Conservation (phyloP, 37 sponge, comb jelly and placozoan species). For the Oscarella lobularis region DNA sequence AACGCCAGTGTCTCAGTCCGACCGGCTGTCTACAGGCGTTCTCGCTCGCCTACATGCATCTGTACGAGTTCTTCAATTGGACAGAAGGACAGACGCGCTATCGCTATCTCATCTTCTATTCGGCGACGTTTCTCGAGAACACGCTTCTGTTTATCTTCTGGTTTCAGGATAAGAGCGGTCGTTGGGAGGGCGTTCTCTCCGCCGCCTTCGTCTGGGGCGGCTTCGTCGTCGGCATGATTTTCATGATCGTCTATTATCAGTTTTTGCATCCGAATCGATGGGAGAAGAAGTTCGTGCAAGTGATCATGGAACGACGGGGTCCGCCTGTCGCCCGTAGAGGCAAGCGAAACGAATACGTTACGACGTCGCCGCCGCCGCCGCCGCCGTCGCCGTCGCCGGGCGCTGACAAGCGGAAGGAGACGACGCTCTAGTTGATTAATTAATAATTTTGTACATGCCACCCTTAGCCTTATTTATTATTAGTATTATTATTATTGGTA, state of each 20-base stretch:
- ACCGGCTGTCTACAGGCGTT: not conserved
- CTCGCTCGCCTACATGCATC: not conserved
- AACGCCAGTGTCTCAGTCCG: not conserved
- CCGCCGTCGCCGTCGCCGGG: no score
- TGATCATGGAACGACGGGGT: no score
- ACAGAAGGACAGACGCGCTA: not conserved
- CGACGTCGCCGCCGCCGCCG: no score
- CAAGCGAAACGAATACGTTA: no score
- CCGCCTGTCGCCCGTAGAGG: no score
- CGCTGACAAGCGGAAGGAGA: no score
- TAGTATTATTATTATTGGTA: no score
- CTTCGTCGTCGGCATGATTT: not conserved
- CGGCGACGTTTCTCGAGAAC: not conserved
- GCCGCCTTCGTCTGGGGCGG: not conserved
- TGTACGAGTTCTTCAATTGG: not conserved
- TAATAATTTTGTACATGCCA: no score
- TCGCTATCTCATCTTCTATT: not conserved
- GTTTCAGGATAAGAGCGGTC: not conserved
- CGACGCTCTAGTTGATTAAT: no score
- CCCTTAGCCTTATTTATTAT: no score
- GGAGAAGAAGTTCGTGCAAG: no score
- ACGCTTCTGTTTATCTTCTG: not conserved
- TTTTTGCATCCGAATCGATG: not conserved
- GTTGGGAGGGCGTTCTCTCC: not conserved
- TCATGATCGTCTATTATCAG: not conserved